Conservation (phyloP, 1,140 invertebrate species). For the Bombyx mori region ASM3026992v2 NC_085110.1:1937001-1937500, state of each 20-base stretch:
- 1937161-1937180: slow-evolving; percentile 45
- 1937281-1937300: slow-evolving; percentile 46
- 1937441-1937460: too few relatives aligned
- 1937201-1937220: slow-evolving; percentile 70
- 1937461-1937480: too few relatives aligned
- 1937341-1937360: too few relatives aligned
- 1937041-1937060: slow-evolving; percentile 64
- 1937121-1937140: slow-evolving; percentile 33
- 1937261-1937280: slow-evolving; percentile 51
- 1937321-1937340: too few relatives aligned
- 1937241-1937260: slow-evolving; percentile 72
- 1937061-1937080: slow-evolving; percentile 54
- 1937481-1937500: too few relatives aligned
- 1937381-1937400: too few relatives aligned
- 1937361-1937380: too few relatives aligned
- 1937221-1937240: slow-evolving; percentile 73
- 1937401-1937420: too few relatives aligned
- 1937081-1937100: slow-evolving; percentile 57
- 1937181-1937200: slow-evolving; percentile 66
- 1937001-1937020: slow-evolving; percentile 73
- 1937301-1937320: slow-evolving; percentile 45
- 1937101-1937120: slow-evolving; percentile 36
- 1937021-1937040: slow-evolving; percentile 74
- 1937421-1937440: too few relatives aligned
- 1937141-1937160: slow-evolving; percentile 39